phyloP scores from a whole-genome alignment of 1,140 invertebrate species.

The Bombus affinis region DNA sequence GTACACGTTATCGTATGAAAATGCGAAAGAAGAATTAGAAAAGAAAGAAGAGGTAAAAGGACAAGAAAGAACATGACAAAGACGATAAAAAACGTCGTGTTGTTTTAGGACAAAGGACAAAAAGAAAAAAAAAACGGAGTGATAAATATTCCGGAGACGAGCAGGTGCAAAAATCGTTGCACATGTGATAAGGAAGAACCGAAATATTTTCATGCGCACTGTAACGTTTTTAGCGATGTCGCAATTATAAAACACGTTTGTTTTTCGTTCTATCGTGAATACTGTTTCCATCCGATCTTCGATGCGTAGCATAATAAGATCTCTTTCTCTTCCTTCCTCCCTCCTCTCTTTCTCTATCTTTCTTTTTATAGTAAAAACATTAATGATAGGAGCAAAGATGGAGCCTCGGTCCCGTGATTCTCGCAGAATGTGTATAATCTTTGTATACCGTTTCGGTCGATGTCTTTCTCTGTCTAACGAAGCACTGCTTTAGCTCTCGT shows the following conservation, averaged over 20 bases:
- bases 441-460: slow-evolving; percentile 22
- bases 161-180: slow-evolving; percentile 34
- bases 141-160: slow-evolving; percentile 42
- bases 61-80: neutral
- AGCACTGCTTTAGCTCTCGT: slow-evolving; percentile 52
- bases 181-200: slow-evolving; percentile 54
- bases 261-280: slow-evolving; percentile 41
- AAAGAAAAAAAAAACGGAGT: neutral
- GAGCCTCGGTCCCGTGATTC: slow-evolving; percentile 61
- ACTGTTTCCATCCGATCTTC: slow-evolving; percentile 52
- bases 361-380: slow-evolving; percentile 51
- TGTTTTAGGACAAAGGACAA: slow-evolving; percentile 15
- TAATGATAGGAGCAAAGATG: slow-evolving; percentile 47
- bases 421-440: slow-evolving; percentile 32
- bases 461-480: slow-evolving; percentile 12
- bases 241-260: slow-evolving; percentile 16
- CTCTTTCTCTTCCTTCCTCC: slow-evolving; percentile 43
- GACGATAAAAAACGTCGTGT: slow-evolving; percentile 14
- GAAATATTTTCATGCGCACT: slow-evolving; percentile 43
- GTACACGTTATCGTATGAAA: slow-evolving; percentile 1
- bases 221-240: slow-evolving; percentile 36
- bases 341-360: slow-evolving; percentile 41
- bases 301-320: slow-evolving; percentile 66
- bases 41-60: neutral
- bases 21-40: neutral